Conservation (phyloP, 2,888 invertebrate genomes). For the Ochropleura plecta region DNA sequence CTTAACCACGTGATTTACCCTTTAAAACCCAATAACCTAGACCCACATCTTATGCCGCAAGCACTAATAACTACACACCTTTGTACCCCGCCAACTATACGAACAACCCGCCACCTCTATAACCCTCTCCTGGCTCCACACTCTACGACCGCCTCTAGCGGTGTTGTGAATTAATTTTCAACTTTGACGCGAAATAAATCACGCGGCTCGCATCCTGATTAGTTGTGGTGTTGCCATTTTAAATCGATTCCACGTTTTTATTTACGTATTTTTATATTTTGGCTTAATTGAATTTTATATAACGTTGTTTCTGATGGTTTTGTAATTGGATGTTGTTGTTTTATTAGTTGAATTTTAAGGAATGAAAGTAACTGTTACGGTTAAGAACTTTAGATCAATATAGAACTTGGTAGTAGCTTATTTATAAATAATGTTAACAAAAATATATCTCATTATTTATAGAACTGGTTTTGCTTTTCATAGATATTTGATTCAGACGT, state of each 20-base stretch:
- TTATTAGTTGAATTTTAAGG: slow-evolving; percentile 18
- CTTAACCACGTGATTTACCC: slow-evolving; percentile 4
- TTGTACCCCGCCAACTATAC: not conserved
- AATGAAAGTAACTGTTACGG: not conserved
- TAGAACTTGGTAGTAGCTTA: not conserved
- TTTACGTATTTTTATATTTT: slow-evolving; percentile 64
- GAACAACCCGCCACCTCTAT: slow-evolving; percentile 13
- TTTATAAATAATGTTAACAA: not conserved
- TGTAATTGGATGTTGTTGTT: slow-evolving; percentile 51
- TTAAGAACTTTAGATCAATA: not conserved
- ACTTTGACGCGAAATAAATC: slow-evolving; percentile 86
- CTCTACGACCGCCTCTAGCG: slow-evolving; percentile 61
- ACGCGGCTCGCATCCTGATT: slow-evolving; percentile 84
- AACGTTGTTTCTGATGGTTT: slow-evolving; percentile 41
- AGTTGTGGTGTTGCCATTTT: slow-evolving; percentile 76
- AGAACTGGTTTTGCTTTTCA: not conserved
- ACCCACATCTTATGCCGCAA: slow-evolving; percentile 19
- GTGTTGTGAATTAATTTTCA: slow-evolving; percentile 87
- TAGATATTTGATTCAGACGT: not conserved
- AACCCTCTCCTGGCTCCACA: slow-evolving; percentile 28
- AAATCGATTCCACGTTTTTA: slow-evolving; percentile 74
- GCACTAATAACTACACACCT: slow-evolving; percentile 25
- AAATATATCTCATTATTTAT: not conserved
- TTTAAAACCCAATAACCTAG: slow-evolving; percentile 38
- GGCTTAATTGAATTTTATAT: slow-evolving; percentile 63